A percentile compares a stretch with the other conserved stretches of the same genome.
These are phyloP conservation scores for Drosophila peninsularis DNA, from an alignment of 2,888 invertebrate genomes.

Conservation along the genomic window DNA sequence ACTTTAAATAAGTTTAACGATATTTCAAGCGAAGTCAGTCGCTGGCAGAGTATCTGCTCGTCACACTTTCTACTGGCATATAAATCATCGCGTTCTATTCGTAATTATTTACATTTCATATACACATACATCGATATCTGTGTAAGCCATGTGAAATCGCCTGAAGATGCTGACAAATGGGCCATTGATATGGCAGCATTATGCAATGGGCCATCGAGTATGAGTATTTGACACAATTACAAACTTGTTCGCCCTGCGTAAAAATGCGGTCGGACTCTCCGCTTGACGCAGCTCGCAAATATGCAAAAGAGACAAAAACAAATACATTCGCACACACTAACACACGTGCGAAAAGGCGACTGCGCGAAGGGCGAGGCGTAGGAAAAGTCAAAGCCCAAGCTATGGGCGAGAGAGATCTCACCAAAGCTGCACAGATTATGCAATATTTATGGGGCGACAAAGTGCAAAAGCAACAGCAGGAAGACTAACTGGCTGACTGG, in stretches of 20 bases:
- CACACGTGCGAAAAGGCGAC: constrained; percentile 7
- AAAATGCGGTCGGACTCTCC: constrained; percentile 69
- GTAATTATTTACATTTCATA: constrained; percentile 20
- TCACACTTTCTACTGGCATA: not conserved
- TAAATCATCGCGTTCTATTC: constrained; percentile 43
- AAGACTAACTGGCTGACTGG: constrained; percentile 33
- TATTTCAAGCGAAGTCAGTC: too few relatives aligned
- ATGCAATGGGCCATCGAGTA: constrained; percentile 57
- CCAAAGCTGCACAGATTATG: constrained; percentile 53
- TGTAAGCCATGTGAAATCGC: constrained; percentile 1
- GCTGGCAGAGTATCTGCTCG: constrained; percentile 6
- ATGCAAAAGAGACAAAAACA: constrained; percentile 58
- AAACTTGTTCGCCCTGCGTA: constrained; percentile 76
- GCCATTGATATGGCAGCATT: constrained; percentile 36
- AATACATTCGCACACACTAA: not conserved
- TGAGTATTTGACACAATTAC: constrained; percentile 71
- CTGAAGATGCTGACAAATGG: constrained; percentile 47
- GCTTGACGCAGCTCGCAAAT: constrained; percentile 56
- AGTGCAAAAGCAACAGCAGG: constrained; percentile 58
- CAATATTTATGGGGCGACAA: constrained; percentile 67
- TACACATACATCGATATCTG: constrained; percentile 7
- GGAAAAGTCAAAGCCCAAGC: constrained; percentile 64
- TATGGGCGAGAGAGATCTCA: constrained; percentile 15
- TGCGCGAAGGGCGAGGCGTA: constrained; percentile 56
- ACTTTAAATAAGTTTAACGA: not conserved